Evolutionary conservation across 1,140 invertebrate genomes (phyloP), one percentile per base, ranked within the genome.

Genomic region (Armadillidium nasatum): DNA sequence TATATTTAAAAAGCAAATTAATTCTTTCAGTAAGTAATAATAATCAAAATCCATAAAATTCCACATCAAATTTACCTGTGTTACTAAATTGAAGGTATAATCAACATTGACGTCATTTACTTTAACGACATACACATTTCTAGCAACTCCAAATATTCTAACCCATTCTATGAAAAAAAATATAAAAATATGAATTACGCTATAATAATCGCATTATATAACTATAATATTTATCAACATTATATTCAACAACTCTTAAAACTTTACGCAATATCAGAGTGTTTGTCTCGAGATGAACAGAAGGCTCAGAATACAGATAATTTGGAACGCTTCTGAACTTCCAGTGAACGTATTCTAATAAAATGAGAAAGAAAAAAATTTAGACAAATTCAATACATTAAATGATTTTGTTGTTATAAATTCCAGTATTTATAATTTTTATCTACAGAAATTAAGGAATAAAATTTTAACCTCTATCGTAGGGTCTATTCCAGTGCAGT

Each of bases 401-500:
- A n/a, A n/a, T n/a, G n/a, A n/a, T n/a, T n/a, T n/a, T n/a, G n/a
- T n/a, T n/a, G n/a, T n/a, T n/a, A n/a, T n/a, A n/a, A n/a, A 2
- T 19, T 21, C 46, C 9, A 50, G 15, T 50, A 50, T 15, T 50
- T 10, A 50, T 50, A 50, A 9, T 9, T 10, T 10, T 10, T 9
- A 50, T 15, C 46, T 15, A 10, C 15, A 50, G 19, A 15, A 60
- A 19, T 60, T 60, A 60, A 22, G 11, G 1, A 70, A 23, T 70
- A 23, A 15, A 70, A 70, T 60, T 85, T 84, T 85, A 83, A 91
- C 90, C 88, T 82, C 90, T 83, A 79, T 87, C 89, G 71, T 92
- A 90, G 0, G 91, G 92, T 82, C 93, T 91, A 83, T 94, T 92
- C 90, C 91, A 92, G 83, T 89, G 93, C 0, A 93, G 84, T 82